Evolutionary conservation across 2,888 invertebrate species (phyloP), one percentile per base, ranked within the genome.

Genomic region (Melikaiella ostensackeni): DNA sequence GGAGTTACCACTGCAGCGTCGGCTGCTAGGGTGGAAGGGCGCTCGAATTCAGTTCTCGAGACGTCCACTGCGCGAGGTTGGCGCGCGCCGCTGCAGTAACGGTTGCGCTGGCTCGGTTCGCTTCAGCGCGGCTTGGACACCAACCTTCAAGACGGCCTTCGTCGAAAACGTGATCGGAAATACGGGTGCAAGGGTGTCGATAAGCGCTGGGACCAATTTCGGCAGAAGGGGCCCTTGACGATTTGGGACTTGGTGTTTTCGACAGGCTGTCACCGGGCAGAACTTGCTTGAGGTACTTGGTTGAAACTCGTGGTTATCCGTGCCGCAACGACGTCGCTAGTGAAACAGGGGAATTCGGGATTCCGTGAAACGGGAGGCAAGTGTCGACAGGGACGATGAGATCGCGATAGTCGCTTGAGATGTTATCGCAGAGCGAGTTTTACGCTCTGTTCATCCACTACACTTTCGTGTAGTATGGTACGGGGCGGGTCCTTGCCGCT

Each of bases 381-480:
- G 57, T 24, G 77, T 59, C 77, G 33, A 74, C 66, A 75, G 64
- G 57, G 42, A 76, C 30, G 61, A 81, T 82, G 81, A 79, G 63
- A 74, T 75, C 75, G 75, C 79, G 79, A 81, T 76, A 80, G 79
- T 80, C 78, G 82, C 75, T 78, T 46, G 84, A 87, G 83, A 90
- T 90, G 90, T 87, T 90, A 86, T 89, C 91, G 86, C 89, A 90
- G 86, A 90, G 89, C 87, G 89, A 89, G 85, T 89, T 90, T 84
- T 90, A 90, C 85, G 90, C 90, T 85, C 90, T 90, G 81, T 90
- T 90, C 85, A 90, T 90, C 83, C 90, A 88, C 87, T 90, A 90
- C 88, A 90, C 90, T 62, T 90, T 90, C 81, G 90, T 89, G 86
- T 91, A 90, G 90, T 85, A 87, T 88, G 88, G 88, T 86, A 87